Conservation (phyloP, 2,888 invertebrate species). For the Apocheima hispidaria region DNA sequence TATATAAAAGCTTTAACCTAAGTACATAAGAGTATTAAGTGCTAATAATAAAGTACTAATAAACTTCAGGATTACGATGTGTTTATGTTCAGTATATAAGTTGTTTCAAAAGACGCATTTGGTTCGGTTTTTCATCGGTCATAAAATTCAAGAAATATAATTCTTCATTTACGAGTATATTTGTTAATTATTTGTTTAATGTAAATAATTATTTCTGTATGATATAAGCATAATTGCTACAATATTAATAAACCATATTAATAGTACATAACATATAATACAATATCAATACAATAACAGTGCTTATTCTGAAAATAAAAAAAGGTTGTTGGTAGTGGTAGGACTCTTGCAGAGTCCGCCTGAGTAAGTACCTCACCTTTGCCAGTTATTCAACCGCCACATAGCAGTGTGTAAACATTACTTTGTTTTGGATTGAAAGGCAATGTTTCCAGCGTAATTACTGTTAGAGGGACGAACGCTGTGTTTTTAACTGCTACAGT, state of each 20-base stretch:
- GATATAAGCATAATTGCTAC: background rate
- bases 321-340: no score
- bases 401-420: no score
- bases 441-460: no score
- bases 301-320: background rate
- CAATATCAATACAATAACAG: background rate
- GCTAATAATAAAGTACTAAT: slow-evolving; percentile 51
- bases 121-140: slow-evolving; percentile 23
- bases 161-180: no score
- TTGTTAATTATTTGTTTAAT: no score
- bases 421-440: no score
- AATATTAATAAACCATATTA: background rate
- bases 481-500: no score
- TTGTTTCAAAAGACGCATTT: slow-evolving; percentile 46
- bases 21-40: slow-evolving; percentile 27
- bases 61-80: slow-evolving; percentile 68
- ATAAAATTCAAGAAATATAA: slow-evolving; percentile 34
- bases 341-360: no score
- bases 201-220: background rate
- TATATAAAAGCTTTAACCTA: background rate
- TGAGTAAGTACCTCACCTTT: no score
- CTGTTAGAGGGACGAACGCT: no score
- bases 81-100: slow-evolving; percentile 56
- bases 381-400: no score
- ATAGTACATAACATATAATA: no score